Conservation (phyloP, 2,888 invertebrate genomes). For the Phalera bucephala region DNA sequence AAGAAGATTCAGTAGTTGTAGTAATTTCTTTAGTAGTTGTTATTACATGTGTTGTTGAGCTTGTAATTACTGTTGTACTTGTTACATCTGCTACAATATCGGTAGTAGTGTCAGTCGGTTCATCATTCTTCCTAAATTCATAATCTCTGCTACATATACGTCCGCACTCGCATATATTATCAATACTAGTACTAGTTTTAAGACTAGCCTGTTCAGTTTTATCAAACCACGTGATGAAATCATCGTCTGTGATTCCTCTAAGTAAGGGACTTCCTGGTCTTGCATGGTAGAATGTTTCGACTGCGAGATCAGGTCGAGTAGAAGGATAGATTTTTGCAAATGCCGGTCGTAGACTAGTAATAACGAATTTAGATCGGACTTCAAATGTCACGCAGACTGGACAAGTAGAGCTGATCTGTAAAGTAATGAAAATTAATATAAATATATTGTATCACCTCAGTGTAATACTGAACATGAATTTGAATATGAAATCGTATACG, state of each 20-base stretch:
- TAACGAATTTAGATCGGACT: conserved; percentile 82
- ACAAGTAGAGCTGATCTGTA: conserved; percentile 82
- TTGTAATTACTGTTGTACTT: conserved; percentile 7
- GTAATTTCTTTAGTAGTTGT: conserved; percentile 12
- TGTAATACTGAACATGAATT: no score
- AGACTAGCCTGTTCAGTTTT: conserved; percentile 78
- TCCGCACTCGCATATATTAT: conserved; percentile 81
- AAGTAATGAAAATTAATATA: no score
- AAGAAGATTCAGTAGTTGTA: conserved; percentile 8
- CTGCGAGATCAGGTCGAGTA: conserved; percentile 84
- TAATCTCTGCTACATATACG: conserved; percentile 74
- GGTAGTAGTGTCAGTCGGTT: conserved; percentile 20
- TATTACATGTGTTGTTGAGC: conserved; percentile 10
- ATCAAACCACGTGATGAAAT: conserved; percentile 87
- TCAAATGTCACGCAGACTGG: conserved; percentile 85
- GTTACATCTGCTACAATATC: conserved; percentile 16
- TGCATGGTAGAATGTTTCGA: conserved; percentile 86
- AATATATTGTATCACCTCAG: no score
- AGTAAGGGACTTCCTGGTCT: conserved; percentile 83
- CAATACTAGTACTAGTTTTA: conserved; percentile 68
- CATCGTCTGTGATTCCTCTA: conserved; percentile 85
- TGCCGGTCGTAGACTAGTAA: conserved; percentile 84
- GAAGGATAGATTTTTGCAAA: conserved; percentile 85
- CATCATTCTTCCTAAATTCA: conserved; percentile 59
- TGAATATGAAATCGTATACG: no score